Evolutionary conservation across 2,888 invertebrate species (phyloP), one percentile per base, ranked within the genome.

Genomic region (Erebia ligea): DNA sequence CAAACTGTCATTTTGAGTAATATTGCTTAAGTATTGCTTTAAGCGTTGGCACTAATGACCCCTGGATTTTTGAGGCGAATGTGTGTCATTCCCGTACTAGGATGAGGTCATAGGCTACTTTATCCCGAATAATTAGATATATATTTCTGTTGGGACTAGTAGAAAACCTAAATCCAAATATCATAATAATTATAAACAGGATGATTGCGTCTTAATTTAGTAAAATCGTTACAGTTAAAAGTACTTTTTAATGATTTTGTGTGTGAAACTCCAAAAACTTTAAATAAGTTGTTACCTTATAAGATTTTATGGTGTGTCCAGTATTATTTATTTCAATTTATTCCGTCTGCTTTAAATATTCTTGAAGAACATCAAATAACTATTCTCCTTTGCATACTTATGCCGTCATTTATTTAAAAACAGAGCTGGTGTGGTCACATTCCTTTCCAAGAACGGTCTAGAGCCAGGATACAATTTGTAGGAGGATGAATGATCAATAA

Each of bases 401-500:
- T 67, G 17, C 54, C 42, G 40, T 68, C 58, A 59, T 70, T 69
- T 70, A 73, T 71, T 71, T 69, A 75, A 69, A 74, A 50, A 63
- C 57, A 10, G 67, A 72, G 68, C 77, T 79, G 80, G 80, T 78
- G 76, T 78, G 82, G 79, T 82, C 80, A 75, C 80, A 83, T 83
- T 81, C 83, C 81, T 74, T 69, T 69, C 66, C 66, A 62, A 71
- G 72, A 73, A 69, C 74, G 66, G 50, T 56, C 63, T 54, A 57
- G 50, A 42, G 75, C 21, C 69, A 74, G 69, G 68, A 59, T 61
- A 71, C 66, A 66, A 74, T 74, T 62, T 75, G 59, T 52, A 75
- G 72, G 75, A 76, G 71, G 68, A 59, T 69, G 67, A 67, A 50
- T 58, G 56, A 45, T 17, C 67, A 57, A 64, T 69, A 59, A 69